Percentiles rank a stretch among this genome's conserved stretches.
phyloP scores from a whole-genome alignment of 2,113 vertebrate genomes.

The Petaurus breviceps region DNA sequence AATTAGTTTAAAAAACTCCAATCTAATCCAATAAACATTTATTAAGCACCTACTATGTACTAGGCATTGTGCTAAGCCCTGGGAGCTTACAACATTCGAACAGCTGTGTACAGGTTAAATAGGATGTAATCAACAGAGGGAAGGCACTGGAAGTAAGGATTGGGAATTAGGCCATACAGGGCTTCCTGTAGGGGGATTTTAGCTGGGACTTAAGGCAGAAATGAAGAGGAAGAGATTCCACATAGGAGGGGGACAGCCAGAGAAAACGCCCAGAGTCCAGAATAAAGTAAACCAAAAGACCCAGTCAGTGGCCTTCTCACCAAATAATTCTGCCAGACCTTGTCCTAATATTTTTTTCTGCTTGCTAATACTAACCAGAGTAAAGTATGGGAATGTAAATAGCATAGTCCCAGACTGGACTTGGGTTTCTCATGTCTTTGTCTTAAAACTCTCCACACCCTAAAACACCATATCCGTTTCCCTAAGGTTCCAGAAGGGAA shows the following conservation, averaged over 20 bases:
- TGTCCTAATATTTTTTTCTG: not conserved
- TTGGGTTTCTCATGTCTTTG: not conserved
- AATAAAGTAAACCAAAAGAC: not conserved
- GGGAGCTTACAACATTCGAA: not conserved
- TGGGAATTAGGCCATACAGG: not conserved
- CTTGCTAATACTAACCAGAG: not conserved
- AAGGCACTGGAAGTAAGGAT: not conserved
- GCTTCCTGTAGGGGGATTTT: not conserved
- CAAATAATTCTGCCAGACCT: not conserved
- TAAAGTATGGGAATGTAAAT: not conserved
- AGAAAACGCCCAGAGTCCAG: not conserved
- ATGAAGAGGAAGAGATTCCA: not conserved
- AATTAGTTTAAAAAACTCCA: not conserved
- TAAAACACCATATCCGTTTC: not conserved
- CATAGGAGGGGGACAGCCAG: not conserved
- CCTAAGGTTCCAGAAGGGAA: not conserved
- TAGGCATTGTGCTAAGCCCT: not conserved
- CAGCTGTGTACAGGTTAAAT: not conserved
- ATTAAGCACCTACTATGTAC: not conserved
- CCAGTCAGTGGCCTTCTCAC: not conserved
- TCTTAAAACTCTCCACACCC: not conserved
- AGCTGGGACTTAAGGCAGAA: not conserved
- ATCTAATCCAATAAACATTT: not conserved
- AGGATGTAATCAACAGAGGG: not conserved
- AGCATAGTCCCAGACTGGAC: not conserved